A percentile compares a stretch with the other conserved stretches of the same genome.
phyloP scores from a whole-genome alignment of 2,888 invertebrate species.

The Therioaphis trifolii region DNA sequence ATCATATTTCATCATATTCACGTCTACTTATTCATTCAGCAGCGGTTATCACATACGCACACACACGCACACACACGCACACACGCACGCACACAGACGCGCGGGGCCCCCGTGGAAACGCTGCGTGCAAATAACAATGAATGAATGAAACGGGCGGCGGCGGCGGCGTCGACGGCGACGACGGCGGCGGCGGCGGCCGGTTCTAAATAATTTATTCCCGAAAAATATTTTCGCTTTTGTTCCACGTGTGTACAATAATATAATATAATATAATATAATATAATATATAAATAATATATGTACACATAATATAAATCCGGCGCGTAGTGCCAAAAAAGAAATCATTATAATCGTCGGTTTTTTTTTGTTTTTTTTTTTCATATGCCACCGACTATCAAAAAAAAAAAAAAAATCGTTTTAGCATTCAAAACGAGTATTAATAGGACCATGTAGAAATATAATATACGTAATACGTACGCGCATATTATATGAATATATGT shows the following conservation, averaged over 20 bases:
- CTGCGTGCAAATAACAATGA: constrained; percentile 47
- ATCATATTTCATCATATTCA: constrained; percentile 43
- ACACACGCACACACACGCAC: neutral
- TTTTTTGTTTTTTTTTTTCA: constrained; percentile 3
- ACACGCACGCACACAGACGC: too few relatives aligned
- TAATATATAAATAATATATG: too few relatives aligned
- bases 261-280: neutral
- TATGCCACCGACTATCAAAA: constrained; percentile 31
- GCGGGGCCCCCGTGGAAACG: constrained; percentile 40
- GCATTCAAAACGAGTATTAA: constrained; percentile 55
- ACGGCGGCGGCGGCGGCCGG: constrained; percentile 39
- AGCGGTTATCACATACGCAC: constrained; percentile 36
- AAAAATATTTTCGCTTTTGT: constrained; percentile 58
- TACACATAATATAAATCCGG: constrained; percentile 32
- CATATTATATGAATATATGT: too few relatives aligned
- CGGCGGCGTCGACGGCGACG: too few relatives aligned
- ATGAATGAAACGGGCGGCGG: constrained; percentile 53
- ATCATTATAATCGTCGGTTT: constrained; percentile 41
- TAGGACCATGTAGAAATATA: constrained; percentile 37
- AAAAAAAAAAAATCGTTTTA: constrained; percentile 45
- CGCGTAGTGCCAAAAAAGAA: constrained; percentile 55
- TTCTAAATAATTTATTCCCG: constrained; percentile 61
- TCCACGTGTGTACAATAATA: constrained; percentile 18
- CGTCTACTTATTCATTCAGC: constrained; percentile 59
- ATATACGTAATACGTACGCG: neutral